These are phyloP conservation scores for Drosophila testacea DNA, from an alignment of 2,888 invertebrate species.

Conservation along the genomic window DNA sequence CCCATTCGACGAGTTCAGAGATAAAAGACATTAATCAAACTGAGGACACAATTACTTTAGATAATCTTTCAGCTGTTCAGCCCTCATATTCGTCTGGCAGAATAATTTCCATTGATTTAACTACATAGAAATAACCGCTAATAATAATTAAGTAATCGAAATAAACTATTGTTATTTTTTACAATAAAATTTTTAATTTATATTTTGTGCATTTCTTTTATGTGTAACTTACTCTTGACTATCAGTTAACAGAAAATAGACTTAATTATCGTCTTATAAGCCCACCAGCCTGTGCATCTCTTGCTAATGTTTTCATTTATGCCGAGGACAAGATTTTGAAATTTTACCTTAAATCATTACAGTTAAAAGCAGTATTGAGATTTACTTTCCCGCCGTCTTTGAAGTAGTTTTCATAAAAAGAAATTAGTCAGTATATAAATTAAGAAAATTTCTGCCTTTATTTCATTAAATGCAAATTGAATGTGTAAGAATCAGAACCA, in stretches of 20 bases:
- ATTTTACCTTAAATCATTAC: background rate
- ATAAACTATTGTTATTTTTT: constrained; percentile 69
- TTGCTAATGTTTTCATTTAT: too few relatives aligned
- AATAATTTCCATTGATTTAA: constrained; percentile 84
- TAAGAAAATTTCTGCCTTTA: constrained; percentile 12
- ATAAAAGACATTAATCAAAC: constrained; percentile 59
- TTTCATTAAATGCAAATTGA: constrained; percentile 30
- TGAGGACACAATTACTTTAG: constrained; percentile 56
- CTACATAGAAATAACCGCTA: constrained; percentile 72
- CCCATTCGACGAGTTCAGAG: constrained; percentile 59
- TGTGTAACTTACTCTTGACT: background rate
- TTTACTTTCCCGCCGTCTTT: background rate
- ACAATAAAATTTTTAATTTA: constrained; percentile 60
- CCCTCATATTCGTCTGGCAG: constrained; percentile 75
- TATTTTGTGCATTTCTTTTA: constrained; percentile 23
- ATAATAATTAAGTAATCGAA: constrained; percentile 40
- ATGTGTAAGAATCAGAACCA: constrained; percentile 29
- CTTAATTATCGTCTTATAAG: too few relatives aligned
- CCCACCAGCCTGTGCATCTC: too few relatives aligned
- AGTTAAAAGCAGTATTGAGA: background rate
- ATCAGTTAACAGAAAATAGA: background rate
- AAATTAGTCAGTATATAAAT: constrained; percentile 8
- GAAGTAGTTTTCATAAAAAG: constrained; percentile 14
- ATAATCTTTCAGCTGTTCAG: constrained; percentile 69
- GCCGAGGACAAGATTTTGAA: too few relatives aligned